Evolutionary conservation across 2,888 invertebrate species (phyloP), one percentile per base, ranked within the genome.

Genomic region (Meiosimyza platycephala): DNA sequence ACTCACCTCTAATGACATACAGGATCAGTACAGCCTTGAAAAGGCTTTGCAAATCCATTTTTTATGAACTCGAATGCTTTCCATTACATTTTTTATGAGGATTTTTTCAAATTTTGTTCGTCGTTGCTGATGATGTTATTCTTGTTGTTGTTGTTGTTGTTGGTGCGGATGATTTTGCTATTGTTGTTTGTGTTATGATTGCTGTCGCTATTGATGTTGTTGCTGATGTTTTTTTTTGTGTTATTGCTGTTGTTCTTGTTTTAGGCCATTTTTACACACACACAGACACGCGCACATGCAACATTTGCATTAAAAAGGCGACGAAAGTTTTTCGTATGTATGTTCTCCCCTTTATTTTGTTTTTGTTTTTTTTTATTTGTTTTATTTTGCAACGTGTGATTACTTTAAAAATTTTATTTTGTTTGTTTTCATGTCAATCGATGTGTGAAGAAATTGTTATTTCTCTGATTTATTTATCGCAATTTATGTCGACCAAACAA

Each of bases 21-120:
- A 86, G 85, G 83, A 87, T 86, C 83, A 87, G 83, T 80, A 84
- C 82, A 82, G 87, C 87, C 87, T 87, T 87, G 84, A 86, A 85
- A 86, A 87, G 87, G 86, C 86, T 83, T 81, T 83, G 83, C 82
- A 86, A 86, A 86, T 86, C 87, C 87, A 87, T 87, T 87, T 86
- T 87, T 86, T 87, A 83, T 83, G 82, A 80, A 80, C 81, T 81
- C 82, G 83, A 85, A 83, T 85, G 82, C 81, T 86, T 86, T 85
- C 86, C 86, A 86, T 86, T 86, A 86, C 86, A 86, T 86, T 84
- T 85, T 86, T 83, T 83, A 83, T 80, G 78, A 77, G 76, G 59
- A 69, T 71, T 66, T 70, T 70, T 65, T 62, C 18, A 70, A 66
- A 62, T 62, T 62, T 48, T 51, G 59, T 33, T 40, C 52, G 63